Percentiles rank a stretch among this genome's conserved stretches.
These are phyloP conservation scores for Apistogramma diplotaenia DNA, from an alignment of 2,113 vertebrate species.

Conservation along the genomic window DNA sequence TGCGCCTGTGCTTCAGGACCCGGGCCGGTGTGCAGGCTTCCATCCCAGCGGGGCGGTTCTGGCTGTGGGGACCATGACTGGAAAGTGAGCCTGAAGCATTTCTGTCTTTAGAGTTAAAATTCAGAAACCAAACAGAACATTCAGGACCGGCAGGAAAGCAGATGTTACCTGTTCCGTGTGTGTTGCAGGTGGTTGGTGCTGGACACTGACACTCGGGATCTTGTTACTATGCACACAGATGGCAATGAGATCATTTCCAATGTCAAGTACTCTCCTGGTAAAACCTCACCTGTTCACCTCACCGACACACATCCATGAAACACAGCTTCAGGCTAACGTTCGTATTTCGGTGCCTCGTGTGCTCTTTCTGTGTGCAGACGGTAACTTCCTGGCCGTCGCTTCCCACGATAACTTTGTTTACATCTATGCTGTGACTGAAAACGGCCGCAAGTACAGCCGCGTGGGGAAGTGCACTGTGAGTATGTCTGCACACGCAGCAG, in stretches of 20 bases:
- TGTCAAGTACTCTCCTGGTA: conserved; percentile 89
- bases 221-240: conserved; percentile 86
- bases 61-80: conserved; percentile 87
- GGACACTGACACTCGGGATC: conserved; percentile 86
- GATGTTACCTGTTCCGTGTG: background rate
- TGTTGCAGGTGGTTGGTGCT: conserved; percentile 86
- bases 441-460: conserved; percentile 80
- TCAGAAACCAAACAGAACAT: background rate
- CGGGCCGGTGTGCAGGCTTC: conserved; percentile 82
- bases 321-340: fast-evolving
- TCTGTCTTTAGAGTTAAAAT: background rate
- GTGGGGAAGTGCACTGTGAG: conserved; percentile 82
- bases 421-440: conserved; percentile 84
- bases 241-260: conserved; percentile 88
- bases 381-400: conserved; percentile 80
- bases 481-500: background rate
- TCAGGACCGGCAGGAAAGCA: background rate
- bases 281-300: background rate
- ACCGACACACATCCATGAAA: background rate
- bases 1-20: conserved; percentile 75
- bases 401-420: conserved; percentile 94
- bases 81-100: conserved; percentile 73
- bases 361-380: conserved; percentile 64
- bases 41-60: conserved; percentile 85
- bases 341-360: too few relatives aligned